Percentiles rank a stretch among this genome's conserved stretches.
These are phyloP conservation scores for Hippoglossus hippoglossus DNA, from an alignment of 2,797 vertebrate genomes.

Conservation along the genomic window DNA sequence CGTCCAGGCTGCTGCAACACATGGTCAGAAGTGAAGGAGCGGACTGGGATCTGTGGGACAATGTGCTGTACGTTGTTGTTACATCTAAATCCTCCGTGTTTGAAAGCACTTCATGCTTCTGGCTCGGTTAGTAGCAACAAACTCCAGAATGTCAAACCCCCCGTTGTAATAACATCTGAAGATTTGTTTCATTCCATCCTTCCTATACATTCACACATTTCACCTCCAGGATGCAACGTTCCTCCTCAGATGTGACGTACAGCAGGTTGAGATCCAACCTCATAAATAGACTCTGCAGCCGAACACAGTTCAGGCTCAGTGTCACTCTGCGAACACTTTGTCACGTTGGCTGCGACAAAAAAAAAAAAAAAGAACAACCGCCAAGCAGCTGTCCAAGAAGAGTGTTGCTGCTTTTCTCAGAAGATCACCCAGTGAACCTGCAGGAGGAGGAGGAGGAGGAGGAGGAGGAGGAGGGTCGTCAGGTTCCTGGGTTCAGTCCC, in stretches of 20 bases:
- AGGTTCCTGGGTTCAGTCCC: constrained; percentile 70
- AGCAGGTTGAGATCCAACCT: background rate
- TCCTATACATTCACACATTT: background rate
- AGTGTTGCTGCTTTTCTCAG: constrained; percentile 39
- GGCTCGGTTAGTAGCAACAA: background rate
- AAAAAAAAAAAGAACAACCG: constrained; percentile 2
- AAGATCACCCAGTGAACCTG: constrained; percentile 64
- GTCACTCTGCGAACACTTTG: constrained; percentile 22
- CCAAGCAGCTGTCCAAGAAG: constrained; percentile 47
- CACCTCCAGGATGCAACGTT: no score
- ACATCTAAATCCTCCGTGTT: background rate
- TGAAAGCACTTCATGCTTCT: background rate
- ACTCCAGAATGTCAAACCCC: no score
- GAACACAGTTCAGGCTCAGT: background rate
- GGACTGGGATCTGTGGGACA: no score
- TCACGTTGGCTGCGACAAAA: constrained; percentile 2
- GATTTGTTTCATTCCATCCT: background rate
- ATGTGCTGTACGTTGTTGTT: no score
- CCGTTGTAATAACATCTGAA: background rate
- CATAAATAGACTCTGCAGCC: constrained; percentile 7
- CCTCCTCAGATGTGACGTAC: no score
- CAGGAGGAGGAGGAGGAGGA: background rate
- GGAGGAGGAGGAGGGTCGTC: constrained; percentile 32
- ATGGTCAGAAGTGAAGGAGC: no score
- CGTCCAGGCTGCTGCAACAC: no score